phyloP scores from a whole-genome alignment of 1,140 invertebrate genomes.

The Akabosia matsudoensis region DNA sequence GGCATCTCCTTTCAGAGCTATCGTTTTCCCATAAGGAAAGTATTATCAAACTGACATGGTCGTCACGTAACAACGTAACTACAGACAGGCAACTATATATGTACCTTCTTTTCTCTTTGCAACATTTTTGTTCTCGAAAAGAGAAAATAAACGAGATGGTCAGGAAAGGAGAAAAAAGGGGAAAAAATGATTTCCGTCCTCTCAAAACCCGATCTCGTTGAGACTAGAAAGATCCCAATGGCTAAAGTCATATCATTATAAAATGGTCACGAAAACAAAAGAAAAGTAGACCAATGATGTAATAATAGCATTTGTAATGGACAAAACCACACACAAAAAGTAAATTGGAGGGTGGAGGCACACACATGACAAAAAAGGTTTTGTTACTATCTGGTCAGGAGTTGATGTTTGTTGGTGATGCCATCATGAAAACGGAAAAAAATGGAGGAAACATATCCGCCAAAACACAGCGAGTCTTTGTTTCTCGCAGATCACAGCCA shows the following conservation, averaged over 20 bases:
- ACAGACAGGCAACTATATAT: neutral
- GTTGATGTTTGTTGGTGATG: neutral
- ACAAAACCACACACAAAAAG: neutral
- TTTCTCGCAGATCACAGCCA: slow-evolving; percentile 24
- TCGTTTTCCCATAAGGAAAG: neutral
- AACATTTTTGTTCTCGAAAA: neutral
- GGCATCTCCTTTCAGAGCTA: neutral
- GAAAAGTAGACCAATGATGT: neutral
- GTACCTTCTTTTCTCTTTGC: neutral
- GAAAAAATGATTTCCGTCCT: slow-evolving; percentile 18
- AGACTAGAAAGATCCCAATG: neutral
- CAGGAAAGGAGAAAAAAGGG: too few relatives aligned
- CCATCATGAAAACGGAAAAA: too few relatives aligned
- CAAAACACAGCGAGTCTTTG: too few relatives aligned
- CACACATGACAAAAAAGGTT: neutral
- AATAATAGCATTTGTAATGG: neutral
- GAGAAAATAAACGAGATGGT: neutral
- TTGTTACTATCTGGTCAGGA: neutral
- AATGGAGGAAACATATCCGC: too few relatives aligned
- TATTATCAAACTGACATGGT: neutral
- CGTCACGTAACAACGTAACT: neutral
- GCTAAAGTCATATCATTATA: neutral
- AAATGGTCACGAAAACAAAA: neutral
- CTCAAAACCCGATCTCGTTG: neutral
- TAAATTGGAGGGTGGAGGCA: neutral